A percentile compares a stretch with the other conserved stretches of the same genome.
Conservation (phyloP, 2,888 invertebrate genomes). For the Machimus atricapillus region DNA sequence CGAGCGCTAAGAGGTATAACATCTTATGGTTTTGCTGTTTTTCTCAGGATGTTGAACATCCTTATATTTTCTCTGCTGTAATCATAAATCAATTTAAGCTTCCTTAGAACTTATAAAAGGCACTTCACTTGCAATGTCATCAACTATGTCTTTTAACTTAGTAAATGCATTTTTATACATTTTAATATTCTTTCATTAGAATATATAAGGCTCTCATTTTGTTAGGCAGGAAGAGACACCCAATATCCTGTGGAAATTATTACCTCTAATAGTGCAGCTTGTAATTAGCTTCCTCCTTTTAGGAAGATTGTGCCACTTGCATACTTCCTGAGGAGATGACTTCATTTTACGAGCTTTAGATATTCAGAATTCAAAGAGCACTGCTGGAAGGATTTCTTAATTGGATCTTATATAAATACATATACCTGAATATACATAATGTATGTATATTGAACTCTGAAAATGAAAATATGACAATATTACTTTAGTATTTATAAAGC, state of each 20-base stretch:
- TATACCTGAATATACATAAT: no score
- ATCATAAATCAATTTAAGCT: background rate
- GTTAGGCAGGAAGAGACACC: background rate
- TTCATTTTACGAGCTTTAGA: background rate
- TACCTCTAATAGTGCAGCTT: background rate
- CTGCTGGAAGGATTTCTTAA: no score
- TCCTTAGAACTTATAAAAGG: background rate
- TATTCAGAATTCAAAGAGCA: background rate
- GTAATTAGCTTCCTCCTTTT: background rate
- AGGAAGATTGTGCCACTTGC: background rate
- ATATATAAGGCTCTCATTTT: background rate
- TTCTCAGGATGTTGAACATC: background rate
- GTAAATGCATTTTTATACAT: background rate
- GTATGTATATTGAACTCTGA: background rate
- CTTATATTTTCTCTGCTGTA: background rate
- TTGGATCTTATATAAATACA: no score
- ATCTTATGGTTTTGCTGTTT: background rate
- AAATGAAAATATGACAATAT: background rate
- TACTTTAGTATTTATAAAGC: no score
- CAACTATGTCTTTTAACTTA: background rate
- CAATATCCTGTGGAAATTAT: background rate
- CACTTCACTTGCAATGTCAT: background rate
- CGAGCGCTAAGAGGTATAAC: no score
- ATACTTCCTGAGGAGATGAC: background rate
- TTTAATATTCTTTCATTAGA: background rate